Evolutionary conservation across 2,888 invertebrate genomes (phyloP).

Genomic region (Drosophila kambysellisi): DNA sequence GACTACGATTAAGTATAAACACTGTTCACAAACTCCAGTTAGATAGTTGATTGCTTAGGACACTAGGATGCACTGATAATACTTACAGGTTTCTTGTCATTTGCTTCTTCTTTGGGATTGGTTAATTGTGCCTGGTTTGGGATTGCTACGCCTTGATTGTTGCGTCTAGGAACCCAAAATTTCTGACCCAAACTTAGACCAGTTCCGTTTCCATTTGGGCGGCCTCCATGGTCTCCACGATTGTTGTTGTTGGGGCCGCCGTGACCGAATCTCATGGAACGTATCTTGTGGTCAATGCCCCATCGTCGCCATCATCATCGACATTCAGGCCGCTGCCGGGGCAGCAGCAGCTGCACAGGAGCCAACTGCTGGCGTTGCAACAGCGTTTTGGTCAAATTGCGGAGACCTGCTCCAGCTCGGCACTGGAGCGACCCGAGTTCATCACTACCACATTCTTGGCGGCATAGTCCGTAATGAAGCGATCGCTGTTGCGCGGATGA

Average conservation of each 20-base stretch:
- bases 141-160: slow-evolving; percentile 29
- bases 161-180: slow-evolving; percentile 64
- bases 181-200: slow-evolving; percentile 61
- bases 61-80: slow-evolving; percentile 59
- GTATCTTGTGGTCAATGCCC: slow-evolving; percentile 76
- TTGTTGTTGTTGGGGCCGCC: slow-evolving; percentile 76
- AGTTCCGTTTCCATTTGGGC: slow-evolving; percentile 83
- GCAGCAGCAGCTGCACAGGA: slow-evolving; percentile 52
- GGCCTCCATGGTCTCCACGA: slow-evolving; percentile 79
- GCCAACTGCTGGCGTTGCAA: slow-evolving; percentile 55
- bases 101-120: slow-evolving; percentile 5
- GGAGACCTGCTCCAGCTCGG: slow-evolving; percentile 85
- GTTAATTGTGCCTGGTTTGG: slow-evolving; percentile 15
- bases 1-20: slow-evolving; percentile 64
- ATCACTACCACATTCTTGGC: slow-evolving; percentile 89
- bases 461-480: slow-evolving; percentile 91
- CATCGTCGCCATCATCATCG: slow-evolving; percentile 72
- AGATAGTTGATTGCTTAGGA: slow-evolving; percentile 69
- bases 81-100: slow-evolving; percentile 61
- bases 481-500: slow-evolving; percentile 88
- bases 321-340: slow-evolving; percentile 45
- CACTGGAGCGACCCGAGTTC: slow-evolving; percentile 85
- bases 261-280: slow-evolving; percentile 83
- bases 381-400: slow-evolving; percentile 85
- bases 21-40: slow-evolving; percentile 21